Percentiles rank a stretch among this genome's conserved stretches.
phyloP scores from a whole-genome alignment of 92 coral and sea anemone species.

The Epizoanthus fatuus region DNA sequence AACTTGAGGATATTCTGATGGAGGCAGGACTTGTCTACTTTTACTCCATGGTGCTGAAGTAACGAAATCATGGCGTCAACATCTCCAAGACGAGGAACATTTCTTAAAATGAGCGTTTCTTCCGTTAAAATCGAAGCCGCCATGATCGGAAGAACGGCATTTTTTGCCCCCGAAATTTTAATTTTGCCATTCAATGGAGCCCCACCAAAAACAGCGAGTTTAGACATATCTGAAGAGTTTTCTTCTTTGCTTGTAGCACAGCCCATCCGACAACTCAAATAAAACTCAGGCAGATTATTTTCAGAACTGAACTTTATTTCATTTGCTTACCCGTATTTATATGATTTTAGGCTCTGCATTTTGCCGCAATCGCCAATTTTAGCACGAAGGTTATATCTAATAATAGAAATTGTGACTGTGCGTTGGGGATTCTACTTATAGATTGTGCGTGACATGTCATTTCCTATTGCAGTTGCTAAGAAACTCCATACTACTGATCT shows the following conservation, averaged over 20 bases:
- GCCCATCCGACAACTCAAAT: not conserved
- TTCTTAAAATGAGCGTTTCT: constrained; percentile 9
- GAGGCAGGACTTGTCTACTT: constrained; percentile 11
- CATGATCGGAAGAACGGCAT: constrained; percentile 56
- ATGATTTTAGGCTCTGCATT: not conserved
- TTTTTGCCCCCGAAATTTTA: constrained; percentile 62
- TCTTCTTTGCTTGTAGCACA: not conserved
- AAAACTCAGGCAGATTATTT: not conserved
- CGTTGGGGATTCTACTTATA: not conserved
- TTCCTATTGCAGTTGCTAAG: not conserved
- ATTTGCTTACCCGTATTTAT: constrained; percentile 23
- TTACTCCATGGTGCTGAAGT: constrained; percentile 49
- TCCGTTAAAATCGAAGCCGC: constrained; percentile 58
- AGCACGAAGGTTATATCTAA: not conserved
- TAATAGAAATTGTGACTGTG: not conserved
- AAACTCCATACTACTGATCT: not conserved
- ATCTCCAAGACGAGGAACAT: constrained; percentile 56
- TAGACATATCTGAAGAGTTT: not conserved
- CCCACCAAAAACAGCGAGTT: constrained; percentile 36
- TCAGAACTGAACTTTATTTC: constrained; percentile 35
- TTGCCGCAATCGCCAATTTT: constrained; percentile 24
- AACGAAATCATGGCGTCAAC: constrained; percentile 52
- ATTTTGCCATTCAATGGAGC: constrained; percentile 27
- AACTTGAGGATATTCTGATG: constrained; percentile 5
- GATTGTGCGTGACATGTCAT: not conserved